phyloP scores from a whole-genome alignment of 1,140 invertebrate species.

The Hycleus phaleratus region DNA sequence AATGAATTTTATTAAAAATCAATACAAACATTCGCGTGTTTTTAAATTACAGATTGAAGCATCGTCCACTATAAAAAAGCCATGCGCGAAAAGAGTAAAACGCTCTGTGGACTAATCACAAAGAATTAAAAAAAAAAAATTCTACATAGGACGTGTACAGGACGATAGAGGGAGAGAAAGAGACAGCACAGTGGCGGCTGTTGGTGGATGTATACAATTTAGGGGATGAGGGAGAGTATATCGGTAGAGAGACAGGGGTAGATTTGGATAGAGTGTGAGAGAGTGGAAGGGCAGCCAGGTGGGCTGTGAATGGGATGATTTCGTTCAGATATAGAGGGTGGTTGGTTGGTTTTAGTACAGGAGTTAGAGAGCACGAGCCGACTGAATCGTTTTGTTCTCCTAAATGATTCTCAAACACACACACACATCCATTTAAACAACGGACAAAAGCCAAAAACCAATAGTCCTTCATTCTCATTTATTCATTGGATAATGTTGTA shows the following conservation, averaged over 20 bases:
- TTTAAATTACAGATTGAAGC: constrained; percentile 41
- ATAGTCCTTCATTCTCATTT: constrained; percentile 42
- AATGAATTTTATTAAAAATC: constrained; percentile 42
- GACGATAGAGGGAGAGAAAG: not conserved
- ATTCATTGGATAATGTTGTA: constrained; percentile 36
- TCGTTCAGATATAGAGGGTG: not conserved
- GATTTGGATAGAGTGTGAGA: not conserved
- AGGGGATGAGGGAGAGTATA: constrained; percentile 1
- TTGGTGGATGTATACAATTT: constrained; percentile 19
- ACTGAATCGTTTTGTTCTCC: constrained; percentile 37
- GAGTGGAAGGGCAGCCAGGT: not conserved
- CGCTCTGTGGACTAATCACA: constrained; percentile 39
- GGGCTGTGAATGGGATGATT: not conserved
- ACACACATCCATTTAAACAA: constrained; percentile 34
- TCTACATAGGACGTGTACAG: constrained; percentile 21
- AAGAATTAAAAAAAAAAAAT: constrained; percentile 36
- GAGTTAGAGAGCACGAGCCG: not conserved
- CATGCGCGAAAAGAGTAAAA: constrained; percentile 40
- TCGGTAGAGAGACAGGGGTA: not conserved
- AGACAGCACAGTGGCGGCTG: constrained; percentile 15
- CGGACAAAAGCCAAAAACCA: constrained; percentile 41
- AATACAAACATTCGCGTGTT: constrained; percentile 40
- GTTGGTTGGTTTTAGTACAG: not conserved
- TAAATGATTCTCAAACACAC: constrained; percentile 40
- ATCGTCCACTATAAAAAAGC: constrained; percentile 36